These are phyloP conservation scores for Ranitomeya imitator DNA, from an alignment of 2,113 vertebrate genomes.

Conservation along the genomic window DNA sequence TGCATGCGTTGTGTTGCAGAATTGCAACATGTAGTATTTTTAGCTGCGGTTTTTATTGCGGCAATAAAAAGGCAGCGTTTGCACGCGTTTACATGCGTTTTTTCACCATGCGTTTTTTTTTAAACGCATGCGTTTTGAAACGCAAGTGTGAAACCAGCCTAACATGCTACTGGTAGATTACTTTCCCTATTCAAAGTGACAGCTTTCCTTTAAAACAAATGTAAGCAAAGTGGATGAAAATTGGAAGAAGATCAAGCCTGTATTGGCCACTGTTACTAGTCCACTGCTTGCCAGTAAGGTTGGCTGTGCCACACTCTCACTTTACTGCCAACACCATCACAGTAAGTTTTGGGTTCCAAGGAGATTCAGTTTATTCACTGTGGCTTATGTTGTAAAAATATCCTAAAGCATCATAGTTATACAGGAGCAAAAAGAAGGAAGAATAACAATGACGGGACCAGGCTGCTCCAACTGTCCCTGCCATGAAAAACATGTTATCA, in stretches of 20 bases:
- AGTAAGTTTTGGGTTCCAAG: not conserved
- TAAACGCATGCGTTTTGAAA: too few relatives aligned
- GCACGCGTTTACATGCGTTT: too few relatives aligned
- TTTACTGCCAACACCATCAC: not conserved
- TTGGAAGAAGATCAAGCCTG: not conserved
- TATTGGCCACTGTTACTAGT: not conserved
- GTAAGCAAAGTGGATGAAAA: not conserved
- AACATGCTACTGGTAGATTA: too few relatives aligned
- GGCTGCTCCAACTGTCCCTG: not conserved
- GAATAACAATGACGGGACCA: not conserved
- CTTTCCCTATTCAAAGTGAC: too few relatives aligned
- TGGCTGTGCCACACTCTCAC: not conserved
- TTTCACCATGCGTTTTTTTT: too few relatives aligned
- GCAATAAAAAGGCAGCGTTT: too few relatives aligned
- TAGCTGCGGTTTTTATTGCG: too few relatives aligned
- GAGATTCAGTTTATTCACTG: not conserved
- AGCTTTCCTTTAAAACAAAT: not conserved
- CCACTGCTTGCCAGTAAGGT: not conserved
- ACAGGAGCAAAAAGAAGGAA: not conserved
- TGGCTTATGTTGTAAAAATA: not conserved
- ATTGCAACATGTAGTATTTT: too few relatives aligned
- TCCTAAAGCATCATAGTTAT: not conserved
- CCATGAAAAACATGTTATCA: too few relatives aligned
- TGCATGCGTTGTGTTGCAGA: too few relatives aligned
- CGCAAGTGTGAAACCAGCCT: too few relatives aligned